A percentile compares a stretch with the other conserved stretches of the same genome.
Conservation (phyloP, 2,797 vertebrate species). For the Fratercula arctica region DNA sequence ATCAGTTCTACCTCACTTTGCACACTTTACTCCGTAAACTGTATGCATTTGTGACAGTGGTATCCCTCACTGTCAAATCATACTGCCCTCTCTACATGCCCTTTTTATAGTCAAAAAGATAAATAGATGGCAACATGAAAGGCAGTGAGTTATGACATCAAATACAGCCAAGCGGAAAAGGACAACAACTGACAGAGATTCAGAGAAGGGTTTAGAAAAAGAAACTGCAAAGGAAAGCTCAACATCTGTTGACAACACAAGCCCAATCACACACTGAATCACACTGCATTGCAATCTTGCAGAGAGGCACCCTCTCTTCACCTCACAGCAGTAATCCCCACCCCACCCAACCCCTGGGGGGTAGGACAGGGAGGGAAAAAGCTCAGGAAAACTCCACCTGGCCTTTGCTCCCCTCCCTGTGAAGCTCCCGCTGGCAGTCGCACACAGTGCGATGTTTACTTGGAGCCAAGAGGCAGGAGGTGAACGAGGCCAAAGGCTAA, state of each 20-base stretch:
- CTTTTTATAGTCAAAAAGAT: background rate
- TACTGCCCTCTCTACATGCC: background rate
- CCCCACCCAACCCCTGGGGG: too few species aligned
- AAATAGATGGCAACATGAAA: background rate
- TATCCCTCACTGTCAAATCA: background rate
- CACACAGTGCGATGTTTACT: fast-evolving
- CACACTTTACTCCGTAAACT: background rate
- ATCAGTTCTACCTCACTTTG: background rate
- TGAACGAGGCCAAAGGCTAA: background rate
- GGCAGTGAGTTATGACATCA: background rate
- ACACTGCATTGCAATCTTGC: background rate
- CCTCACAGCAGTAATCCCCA: background rate
- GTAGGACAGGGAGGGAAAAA: background rate
- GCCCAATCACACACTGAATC: background rate
- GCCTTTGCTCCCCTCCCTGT: background rate
- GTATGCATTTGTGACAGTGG: fast-evolving
- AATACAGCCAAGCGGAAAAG: background rate
- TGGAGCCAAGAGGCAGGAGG: background rate
- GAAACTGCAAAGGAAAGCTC: background rate
- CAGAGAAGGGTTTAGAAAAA: background rate
- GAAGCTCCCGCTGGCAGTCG: background rate
- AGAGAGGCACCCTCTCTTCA: background rate
- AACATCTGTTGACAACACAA: background rate
- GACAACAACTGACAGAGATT: background rate
- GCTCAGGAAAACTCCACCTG: background rate